Evolutionary conservation across 1,140 invertebrate genomes (phyloP).

Genomic region (Eriocheir sinensis): DNA sequence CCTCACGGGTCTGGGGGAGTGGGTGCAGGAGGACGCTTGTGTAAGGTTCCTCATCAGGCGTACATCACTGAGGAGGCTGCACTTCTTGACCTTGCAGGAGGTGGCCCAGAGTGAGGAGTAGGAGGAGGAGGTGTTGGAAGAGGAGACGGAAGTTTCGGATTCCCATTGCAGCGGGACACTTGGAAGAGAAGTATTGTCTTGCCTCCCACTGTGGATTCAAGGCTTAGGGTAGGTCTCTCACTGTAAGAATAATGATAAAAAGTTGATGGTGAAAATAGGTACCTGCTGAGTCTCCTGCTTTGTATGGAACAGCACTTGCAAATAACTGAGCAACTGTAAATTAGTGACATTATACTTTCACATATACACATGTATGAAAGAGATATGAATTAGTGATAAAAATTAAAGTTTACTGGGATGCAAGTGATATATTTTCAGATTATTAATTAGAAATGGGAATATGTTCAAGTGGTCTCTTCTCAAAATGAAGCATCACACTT

Average conservation of each 20-base stretch:
- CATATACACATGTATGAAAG: too few species aligned
- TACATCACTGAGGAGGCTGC: background rate
- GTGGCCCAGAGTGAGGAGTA: background rate
- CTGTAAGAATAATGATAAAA: constrained; percentile 47
- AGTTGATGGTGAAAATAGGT: background rate
- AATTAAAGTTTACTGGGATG: too few species aligned
- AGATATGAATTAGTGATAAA: too few species aligned
- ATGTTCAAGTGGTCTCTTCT: too few species aligned
- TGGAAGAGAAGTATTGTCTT: background rate
- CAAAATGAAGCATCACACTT: too few species aligned
- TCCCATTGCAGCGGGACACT: background rate
- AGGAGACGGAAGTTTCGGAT: background rate
- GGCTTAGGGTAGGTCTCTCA: constrained; percentile 53
- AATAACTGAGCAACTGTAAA: too few species aligned
- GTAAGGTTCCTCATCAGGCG: background rate
- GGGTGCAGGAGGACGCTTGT: background rate
- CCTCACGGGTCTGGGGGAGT: background rate
- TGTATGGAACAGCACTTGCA: too few species aligned
- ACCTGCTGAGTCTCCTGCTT: too few species aligned
- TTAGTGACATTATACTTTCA: too few species aligned
- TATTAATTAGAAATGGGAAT: too few species aligned
- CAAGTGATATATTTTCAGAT: too few species aligned
- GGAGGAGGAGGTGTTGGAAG: background rate
- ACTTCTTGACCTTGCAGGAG: too few species aligned
- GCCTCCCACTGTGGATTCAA: background rate